These are phyloP conservation scores for Aelia acuminata DNA, from an alignment of 2,888 invertebrate species.

Conservation along the genomic window DNA sequence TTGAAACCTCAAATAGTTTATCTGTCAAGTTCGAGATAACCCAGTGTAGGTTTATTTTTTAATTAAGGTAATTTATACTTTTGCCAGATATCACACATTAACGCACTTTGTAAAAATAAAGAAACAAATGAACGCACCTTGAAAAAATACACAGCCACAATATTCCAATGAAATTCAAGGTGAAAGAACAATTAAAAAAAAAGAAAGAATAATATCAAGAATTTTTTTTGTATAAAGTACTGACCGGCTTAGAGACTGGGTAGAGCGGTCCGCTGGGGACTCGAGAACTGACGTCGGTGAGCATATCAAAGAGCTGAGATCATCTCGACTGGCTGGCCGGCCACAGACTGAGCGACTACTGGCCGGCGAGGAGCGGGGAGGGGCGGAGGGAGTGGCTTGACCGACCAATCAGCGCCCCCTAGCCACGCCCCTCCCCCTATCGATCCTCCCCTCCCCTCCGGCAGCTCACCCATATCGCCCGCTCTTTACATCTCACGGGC, in stretches of 20 bases:
- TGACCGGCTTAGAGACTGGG: slow-evolving; percentile 62
- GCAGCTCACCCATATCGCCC: slow-evolving; percentile 1
- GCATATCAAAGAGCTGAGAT: slow-evolving; percentile 51
- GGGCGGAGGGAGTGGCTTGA: slow-evolving; percentile 58
- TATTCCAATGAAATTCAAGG: not conserved
- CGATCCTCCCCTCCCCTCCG: not conserved
- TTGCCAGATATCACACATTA: too few species aligned
- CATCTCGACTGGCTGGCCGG: slow-evolving; percentile 27
- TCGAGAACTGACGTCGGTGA: slow-evolving; percentile 63
- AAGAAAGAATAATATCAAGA: not conserved
- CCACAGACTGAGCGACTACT: slow-evolving; percentile 48
- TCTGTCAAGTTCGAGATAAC: too few species aligned
- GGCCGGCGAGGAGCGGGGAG: slow-evolving; percentile 50
- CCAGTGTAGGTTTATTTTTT: too few species aligned
- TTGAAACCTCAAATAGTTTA: too few species aligned
- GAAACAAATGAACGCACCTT: too few species aligned
- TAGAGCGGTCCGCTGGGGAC: slow-evolving; percentile 62
- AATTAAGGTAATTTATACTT: too few species aligned
- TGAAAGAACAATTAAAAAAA: not conserved
- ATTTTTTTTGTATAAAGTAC: slow-evolving; percentile 4
- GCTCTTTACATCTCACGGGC: slow-evolving; percentile 13
- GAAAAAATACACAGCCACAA: not conserved
- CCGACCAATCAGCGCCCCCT: not conserved
- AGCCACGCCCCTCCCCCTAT: not conserved
- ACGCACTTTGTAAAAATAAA: too few species aligned